phyloP scores from a whole-genome alignment of 2,113 vertebrate species.

The Gnathonemus echidnorhynchus region DNA sequence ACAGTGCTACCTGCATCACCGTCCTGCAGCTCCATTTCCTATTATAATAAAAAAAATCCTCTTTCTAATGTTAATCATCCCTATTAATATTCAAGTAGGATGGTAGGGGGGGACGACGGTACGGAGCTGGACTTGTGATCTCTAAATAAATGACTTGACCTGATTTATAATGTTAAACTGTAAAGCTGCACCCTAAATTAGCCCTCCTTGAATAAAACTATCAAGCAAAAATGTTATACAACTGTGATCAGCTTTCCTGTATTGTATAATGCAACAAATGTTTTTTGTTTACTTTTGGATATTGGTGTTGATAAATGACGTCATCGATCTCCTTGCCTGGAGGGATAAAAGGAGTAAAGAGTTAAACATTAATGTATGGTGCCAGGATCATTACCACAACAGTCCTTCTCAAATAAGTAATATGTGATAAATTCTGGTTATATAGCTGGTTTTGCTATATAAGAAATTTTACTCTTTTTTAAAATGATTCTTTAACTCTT shows the following conservation, averaged over 20 bases:
- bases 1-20: neutral
- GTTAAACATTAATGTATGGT: constrained; percentile 43
- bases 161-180: neutral
- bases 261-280: neutral
- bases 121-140: neutral
- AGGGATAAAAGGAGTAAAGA: constrained; percentile 15
- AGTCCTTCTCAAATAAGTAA: neutral
- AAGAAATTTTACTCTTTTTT: constrained; percentile 49
- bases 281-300: neutral
- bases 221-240: neutral
- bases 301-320: neutral
- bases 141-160: neutral
- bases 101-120: neutral
- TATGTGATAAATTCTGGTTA: constrained; percentile 38
- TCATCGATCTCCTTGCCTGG: constrained; percentile 17
- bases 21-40: neutral
- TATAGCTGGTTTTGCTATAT: constrained; percentile 49
- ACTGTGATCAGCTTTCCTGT: neutral
- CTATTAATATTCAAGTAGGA: neutral
- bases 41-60: neutral
- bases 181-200: neutral
- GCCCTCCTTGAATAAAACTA: neutral
- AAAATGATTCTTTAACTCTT: constrained; percentile 31
- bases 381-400: neutral
- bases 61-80: neutral